These are phyloP conservation scores for Drosophila watanabei DNA, from an alignment of 1,140 invertebrate genomes.

Conservation along the genomic window DNA sequence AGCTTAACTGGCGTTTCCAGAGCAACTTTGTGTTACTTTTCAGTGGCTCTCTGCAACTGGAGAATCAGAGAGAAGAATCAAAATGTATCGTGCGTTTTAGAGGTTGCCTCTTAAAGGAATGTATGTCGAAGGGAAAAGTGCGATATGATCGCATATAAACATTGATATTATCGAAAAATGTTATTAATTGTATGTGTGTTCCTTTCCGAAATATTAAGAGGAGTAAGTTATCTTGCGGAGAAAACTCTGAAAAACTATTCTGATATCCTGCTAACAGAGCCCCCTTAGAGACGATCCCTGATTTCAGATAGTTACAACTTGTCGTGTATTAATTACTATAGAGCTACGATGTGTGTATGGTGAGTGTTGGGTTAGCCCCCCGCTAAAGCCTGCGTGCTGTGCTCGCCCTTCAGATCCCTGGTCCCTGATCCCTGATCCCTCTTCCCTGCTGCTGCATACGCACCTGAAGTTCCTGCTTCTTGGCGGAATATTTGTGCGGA, in stretches of 20 bases:
- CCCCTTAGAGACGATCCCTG: background rate
- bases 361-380: conserved; percentile 5
- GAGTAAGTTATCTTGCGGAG: no score
- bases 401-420: background rate
- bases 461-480: conserved; percentile 85
- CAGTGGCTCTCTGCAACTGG: conserved; percentile 16
- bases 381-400: background rate
- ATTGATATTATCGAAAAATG: background rate
- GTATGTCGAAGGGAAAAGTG: background rate
- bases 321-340: background rate
- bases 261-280: no score
- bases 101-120: background rate
- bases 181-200: no score
- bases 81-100: background rate
- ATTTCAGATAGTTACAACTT: background rate
- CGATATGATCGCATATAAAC: no score
- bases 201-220: no score
- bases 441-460: conserved; percentile 58
- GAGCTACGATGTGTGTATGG: background rate
- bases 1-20: background rate
- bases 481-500: conserved; percentile 80
- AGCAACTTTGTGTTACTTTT: conserved; percentile 1
- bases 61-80: conserved; percentile 11
- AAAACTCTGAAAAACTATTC: no score
- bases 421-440: background rate